These are phyloP conservation scores for Myopa tessellatipennis DNA, from an alignment of 2,888 invertebrate species.

Conservation along the genomic window DNA sequence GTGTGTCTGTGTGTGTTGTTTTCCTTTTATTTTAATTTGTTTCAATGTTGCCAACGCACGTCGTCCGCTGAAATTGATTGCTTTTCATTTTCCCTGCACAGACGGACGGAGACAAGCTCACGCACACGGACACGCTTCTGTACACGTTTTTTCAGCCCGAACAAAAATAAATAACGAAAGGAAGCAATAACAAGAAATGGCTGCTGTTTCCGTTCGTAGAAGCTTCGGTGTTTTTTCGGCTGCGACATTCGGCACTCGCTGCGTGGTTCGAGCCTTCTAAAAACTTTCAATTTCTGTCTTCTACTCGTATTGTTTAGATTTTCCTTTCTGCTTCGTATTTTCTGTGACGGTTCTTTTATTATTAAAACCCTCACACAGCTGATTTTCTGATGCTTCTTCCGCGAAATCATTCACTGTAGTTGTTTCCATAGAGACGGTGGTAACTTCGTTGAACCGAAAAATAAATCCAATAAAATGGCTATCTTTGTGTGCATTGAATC, in stretches of 20 bases:
- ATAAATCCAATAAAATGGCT: no score
- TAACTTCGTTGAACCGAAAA: no score
- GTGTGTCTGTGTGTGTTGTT: neutral
- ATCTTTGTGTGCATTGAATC: no score
- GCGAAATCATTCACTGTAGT: no score
- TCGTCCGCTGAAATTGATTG: constrained; percentile 37
- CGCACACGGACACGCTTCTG: neutral
- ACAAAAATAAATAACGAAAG: constrained; percentile 3
- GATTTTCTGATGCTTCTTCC: no score
- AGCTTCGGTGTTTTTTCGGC: neutral
- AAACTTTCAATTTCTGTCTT: no score
- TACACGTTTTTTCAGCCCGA: neutral
- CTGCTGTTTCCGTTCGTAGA: neutral
- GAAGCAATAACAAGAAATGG: neutral
- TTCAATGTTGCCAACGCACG: constrained; percentile 28
- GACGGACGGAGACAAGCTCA: constrained; percentile 6
- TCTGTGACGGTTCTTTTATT: no score
- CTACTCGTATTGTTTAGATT: no score
- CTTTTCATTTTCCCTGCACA: constrained; percentile 30
- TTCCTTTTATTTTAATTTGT: neutral
- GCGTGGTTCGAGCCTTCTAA: no score
- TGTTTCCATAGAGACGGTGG: neutral
- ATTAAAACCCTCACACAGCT: no score
- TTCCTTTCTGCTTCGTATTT: no score
- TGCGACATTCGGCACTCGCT: neutral